These are phyloP conservation scores for Coccyzus lansbergi DNA, from an alignment of 2,797 vertebrate genomes.

Conservation along the genomic window DNA sequence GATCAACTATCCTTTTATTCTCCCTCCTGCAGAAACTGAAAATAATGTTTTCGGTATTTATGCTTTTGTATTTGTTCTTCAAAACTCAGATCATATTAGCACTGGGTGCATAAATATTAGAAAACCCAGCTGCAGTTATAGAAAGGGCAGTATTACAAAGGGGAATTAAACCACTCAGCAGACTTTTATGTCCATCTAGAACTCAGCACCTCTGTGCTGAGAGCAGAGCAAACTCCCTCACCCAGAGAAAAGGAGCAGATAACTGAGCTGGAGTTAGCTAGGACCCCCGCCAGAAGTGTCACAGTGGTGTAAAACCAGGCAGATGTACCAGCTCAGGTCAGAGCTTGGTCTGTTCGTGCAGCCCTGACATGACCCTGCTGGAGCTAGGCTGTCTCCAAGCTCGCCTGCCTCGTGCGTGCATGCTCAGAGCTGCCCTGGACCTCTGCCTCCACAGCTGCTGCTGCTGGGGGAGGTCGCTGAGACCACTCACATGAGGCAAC, in stretches of 20 bases:
- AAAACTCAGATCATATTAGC: background rate
- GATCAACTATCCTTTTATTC: background rate
- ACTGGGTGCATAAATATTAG: background rate
- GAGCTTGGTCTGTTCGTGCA: background rate
- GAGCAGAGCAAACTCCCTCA: background rate
- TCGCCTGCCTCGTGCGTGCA: rapidly evolving
- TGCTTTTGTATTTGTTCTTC: background rate
- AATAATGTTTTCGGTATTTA: background rate
- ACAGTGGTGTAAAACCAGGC: rapidly evolving
- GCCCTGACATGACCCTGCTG: background rate
- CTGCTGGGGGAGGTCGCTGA: background rate
- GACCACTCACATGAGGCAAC: rapidly evolving
- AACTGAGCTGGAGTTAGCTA: rapidly evolving
- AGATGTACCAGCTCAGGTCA: rapidly evolving
- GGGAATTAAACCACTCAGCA: background rate
- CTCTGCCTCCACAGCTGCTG: background rate
- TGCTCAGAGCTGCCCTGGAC: background rate
- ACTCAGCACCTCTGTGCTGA: background rate
- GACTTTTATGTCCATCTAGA: background rate
- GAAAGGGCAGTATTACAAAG: background rate
- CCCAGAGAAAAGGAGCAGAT: background rate
- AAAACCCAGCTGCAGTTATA: background rate
- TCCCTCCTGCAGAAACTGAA: background rate
- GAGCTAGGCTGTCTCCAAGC: background rate
- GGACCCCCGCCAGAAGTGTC: background rate